Evolutionary conservation across 2,113 vertebrate species (phyloP), one percentile per base, ranked within the genome.

Genomic region (Perca schrenkii): DNA sequence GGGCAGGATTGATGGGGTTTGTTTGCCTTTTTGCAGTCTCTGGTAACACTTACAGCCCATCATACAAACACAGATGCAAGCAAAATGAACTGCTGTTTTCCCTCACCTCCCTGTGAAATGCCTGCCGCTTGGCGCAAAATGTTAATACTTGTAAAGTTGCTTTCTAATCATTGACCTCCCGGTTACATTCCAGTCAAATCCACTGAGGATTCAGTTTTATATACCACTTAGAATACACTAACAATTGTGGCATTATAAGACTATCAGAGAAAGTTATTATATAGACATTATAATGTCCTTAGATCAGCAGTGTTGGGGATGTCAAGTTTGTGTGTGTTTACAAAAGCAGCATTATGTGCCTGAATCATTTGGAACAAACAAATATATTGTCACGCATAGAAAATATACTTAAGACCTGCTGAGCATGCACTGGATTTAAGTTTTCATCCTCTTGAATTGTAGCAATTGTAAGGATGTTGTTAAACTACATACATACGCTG

Each of bases 151-250:
- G 54, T 67, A 54, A 67, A 49, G 81, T 83, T 79, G 77, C 75
- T 77, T 65, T 78, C 31, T 58, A 79, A 49, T 43, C 68, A 16
- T 52, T 25, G 75, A 80, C 79, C 86, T 70, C 70, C 0, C 4
- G 66, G 64, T 85, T 53, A 61, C 78, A 86, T 91, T 87, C 87
- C 82, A 62, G 47, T 46, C 50, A 66, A 84, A 87, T 83, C 89
- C 83, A n/a, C 76, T 0, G 62, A 82, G 87, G 83, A 80, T 78
- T 79, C 31, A 14, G 52, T 49, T 74, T 82, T 72, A 58, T 74
- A 3, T 56, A 40, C 71, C 22, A 53, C 47, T 74, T 47, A 61
- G 54, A 56, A 64, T 28, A 75, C 36, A 49, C 36, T 0, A 83
- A 86, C 73, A 84, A 63, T 58, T 58, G 74, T 34, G 8, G 40